Conservation (phyloP, 2,888 invertebrate genomes). For the Chloromyia formosa region DNA sequence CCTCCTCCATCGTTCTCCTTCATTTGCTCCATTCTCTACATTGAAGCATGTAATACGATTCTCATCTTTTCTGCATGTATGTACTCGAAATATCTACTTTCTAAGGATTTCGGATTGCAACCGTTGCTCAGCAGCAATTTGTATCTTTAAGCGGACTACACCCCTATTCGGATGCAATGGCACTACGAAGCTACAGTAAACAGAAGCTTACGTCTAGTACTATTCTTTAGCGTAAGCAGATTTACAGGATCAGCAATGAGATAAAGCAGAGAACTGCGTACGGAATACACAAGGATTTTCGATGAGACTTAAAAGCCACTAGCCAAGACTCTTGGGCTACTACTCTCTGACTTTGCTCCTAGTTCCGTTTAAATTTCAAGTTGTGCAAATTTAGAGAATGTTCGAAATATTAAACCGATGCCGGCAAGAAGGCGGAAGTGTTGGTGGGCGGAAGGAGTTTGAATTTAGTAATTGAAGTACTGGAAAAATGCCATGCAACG, state of each 20-base stretch:
- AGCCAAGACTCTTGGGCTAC: slow-evolving; percentile 6
- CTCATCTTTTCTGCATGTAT: slow-evolving; percentile 26
- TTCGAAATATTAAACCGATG: slow-evolving; percentile 11
- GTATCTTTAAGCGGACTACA: slow-evolving; percentile 22
- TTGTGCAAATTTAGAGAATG: slow-evolving; percentile 14
- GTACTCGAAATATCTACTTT: neutral
- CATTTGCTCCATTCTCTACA: neutral
- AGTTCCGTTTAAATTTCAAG: neutral
- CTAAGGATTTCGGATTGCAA: slow-evolving; percentile 3
- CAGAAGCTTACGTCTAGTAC: slow-evolving; percentile 6
- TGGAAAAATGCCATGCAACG: too few relatives aligned
- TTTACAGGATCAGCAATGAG: slow-evolving; percentile 34
- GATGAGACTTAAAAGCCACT: slow-evolving; percentile 23
- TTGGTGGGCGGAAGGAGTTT: too few relatives aligned
- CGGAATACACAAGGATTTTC: slow-evolving; percentile 9
- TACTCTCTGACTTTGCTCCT: slow-evolving; percentile 5
- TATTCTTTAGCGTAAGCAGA: slow-evolving; percentile 36
- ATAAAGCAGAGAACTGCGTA: slow-evolving; percentile 7
- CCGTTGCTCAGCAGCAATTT: slow-evolving; percentile 20
- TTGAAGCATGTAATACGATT: neutral
- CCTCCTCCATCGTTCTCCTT: neutral
- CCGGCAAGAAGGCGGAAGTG: neutral
- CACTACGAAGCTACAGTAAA: neutral
- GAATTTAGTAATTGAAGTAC: too few relatives aligned
- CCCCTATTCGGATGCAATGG: slow-evolving; percentile 14